phyloP scores from a whole-genome alignment of 2,888 invertebrate species.

The Halocaridina rubra region DNA sequence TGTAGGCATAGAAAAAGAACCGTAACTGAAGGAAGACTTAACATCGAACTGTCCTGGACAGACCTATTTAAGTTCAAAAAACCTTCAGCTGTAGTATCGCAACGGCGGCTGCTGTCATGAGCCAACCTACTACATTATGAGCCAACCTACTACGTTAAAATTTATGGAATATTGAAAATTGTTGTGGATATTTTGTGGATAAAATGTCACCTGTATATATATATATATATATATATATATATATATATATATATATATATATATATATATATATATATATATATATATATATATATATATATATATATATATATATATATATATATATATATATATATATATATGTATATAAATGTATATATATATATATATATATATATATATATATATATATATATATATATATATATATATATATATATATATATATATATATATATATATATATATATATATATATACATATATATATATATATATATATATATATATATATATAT shows the following conservation, averaged over 20 bases:
- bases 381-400: conserved; percentile 8
- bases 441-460: background rate
- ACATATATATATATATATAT: conserved; percentile 8
- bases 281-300: conserved; percentile 8
- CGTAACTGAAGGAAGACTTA: no score
- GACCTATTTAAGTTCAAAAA: no score
- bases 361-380: conserved; percentile 1
- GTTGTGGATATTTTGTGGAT: no score
- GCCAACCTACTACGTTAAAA: no score
- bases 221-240: conserved; percentile 1
- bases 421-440: background rate
- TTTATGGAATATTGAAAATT: no score
- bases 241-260: conserved; percentile 1
- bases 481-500: conserved; percentile 8
- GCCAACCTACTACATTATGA: no score
- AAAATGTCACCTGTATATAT: no score
- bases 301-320: conserved; percentile 5
- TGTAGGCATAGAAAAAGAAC: no score
- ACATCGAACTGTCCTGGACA: no score
- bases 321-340: background rate
- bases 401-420: conserved; percentile 8
- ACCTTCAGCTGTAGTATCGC: no score
- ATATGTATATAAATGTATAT: background rate
- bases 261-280: conserved; percentile 4
- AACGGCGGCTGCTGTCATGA: no score